Evolutionary conservation across 2,797 vertebrate genomes (phyloP).

Genomic region (Zalophus californianus): DNA sequence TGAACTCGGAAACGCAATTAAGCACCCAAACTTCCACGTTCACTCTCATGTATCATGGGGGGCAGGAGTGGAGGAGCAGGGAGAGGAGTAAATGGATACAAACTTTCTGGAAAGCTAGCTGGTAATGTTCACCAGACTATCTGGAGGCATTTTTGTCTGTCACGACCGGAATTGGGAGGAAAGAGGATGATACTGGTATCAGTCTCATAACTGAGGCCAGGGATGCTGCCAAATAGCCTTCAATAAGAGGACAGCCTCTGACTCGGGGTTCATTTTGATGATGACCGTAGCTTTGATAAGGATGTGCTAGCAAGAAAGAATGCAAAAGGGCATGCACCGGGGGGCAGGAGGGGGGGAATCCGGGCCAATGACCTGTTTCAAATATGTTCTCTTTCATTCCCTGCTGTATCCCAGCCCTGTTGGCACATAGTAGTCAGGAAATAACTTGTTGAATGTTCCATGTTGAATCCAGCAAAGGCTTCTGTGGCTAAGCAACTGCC

Average conservation of each 20-base stretch:
- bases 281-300: not conserved
- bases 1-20: not conserved
- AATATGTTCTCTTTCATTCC: not conserved
- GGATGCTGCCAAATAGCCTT: not conserved
- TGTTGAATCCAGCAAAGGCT: not conserved
- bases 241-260: not conserved
- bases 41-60: accelerated
- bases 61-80: accelerated
- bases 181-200: not conserved
- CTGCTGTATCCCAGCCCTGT: not conserved
- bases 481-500: accelerated
- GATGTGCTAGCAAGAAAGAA: not conserved
- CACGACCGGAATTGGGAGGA: accelerated
- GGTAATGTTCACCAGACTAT: not conserved
- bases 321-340: not conserved
- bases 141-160: not conserved
- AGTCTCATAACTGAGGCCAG: not conserved
- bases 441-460: not conserved
- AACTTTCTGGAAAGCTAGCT: not conserved
- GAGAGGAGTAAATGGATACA: no score
- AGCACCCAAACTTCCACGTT: not conserved
- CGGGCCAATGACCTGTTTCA: not conserved
- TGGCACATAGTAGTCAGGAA: not conserved
- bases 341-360: not conserved
- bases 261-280: not conserved